These are phyloP conservation scores for Slavum lentiscoides DNA, from an alignment of 2,888 invertebrate species.

Conservation along the genomic window DNA sequence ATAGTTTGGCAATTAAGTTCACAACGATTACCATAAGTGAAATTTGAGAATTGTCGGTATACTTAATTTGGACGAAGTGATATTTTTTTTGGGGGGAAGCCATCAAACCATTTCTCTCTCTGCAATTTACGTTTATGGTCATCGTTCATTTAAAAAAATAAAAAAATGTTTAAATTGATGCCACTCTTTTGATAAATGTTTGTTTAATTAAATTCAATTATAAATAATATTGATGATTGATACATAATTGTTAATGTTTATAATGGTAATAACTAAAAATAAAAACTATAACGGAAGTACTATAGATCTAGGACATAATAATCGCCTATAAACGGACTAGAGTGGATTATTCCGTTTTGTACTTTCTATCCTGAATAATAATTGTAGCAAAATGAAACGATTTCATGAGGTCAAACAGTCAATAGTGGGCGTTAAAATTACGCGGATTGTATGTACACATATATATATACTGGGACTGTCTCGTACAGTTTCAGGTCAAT, in stretches of 20 bases:
- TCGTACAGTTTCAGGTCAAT: slow-evolving; percentile 47
- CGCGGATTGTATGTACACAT: slow-evolving; percentile 8
- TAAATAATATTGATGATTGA: no score
- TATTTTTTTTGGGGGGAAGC: no score
- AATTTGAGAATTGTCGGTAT: no score
- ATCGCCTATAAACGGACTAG: slow-evolving; percentile 11
- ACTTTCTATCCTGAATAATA: slow-evolving; percentile 51
- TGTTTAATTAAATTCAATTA: no score
- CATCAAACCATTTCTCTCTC: no score
- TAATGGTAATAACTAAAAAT: neutral
- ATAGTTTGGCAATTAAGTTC: no score
- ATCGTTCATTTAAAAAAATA: no score
- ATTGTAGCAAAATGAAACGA: slow-evolving; percentile 45
- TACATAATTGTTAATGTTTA: neutral
- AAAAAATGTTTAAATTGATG: no score
- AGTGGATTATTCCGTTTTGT: slow-evolving; percentile 36
- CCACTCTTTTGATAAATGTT: no score
- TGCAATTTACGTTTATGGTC: no score
- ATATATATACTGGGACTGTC: neutral
- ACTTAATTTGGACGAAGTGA: no score
- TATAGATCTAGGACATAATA: slow-evolving; percentile 28
- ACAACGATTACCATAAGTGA: no score
- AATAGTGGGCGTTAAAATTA: slow-evolving; percentile 46
- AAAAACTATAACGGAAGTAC: neutral
- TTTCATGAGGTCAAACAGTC: slow-evolving; percentile 50